phyloP scores from a whole-genome alignment of 2,113 vertebrate species.

The Panthera leo region DNA sequence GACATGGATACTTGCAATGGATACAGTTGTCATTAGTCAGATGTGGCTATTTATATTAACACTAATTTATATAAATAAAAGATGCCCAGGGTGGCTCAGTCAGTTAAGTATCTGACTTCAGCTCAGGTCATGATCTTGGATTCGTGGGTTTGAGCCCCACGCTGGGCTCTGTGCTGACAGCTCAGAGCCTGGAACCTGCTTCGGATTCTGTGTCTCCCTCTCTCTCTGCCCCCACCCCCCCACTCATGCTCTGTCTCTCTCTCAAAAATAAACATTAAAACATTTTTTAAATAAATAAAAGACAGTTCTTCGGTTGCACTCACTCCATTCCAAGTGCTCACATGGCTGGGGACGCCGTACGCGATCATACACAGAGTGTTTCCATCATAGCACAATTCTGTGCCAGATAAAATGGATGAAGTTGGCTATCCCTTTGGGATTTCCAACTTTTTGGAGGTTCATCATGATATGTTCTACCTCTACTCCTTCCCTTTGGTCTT shows the following conservation, averaged over 20 bases:
- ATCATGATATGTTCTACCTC: background rate
- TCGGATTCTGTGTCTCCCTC: no score
- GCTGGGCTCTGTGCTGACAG: no score
- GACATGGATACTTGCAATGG: background rate
- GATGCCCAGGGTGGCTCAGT: no score
- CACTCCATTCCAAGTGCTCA: background rate
- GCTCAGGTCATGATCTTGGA: no score
- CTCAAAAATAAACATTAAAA: no score
- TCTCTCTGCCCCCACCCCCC: no score
- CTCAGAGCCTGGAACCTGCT: no score
- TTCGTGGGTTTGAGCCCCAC: no score
- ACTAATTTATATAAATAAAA: background rate
- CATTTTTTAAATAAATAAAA: background rate
- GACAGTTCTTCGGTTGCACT: background rate
- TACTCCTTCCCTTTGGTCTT: background rate
- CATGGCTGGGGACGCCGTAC: accelerated
- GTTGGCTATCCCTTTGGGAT: background rate
- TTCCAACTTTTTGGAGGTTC: background rate
- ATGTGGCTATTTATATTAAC: background rate
- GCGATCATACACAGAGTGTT: background rate
- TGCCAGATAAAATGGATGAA: accelerated
- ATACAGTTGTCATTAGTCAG: background rate
- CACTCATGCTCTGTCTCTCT: no score
- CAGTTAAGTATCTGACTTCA: no score
- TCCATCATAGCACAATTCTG: accelerated